These are phyloP conservation scores for Piezodorus guildinii DNA, from an alignment of 1,140 invertebrate genomes.

Conservation along the genomic window DNA sequence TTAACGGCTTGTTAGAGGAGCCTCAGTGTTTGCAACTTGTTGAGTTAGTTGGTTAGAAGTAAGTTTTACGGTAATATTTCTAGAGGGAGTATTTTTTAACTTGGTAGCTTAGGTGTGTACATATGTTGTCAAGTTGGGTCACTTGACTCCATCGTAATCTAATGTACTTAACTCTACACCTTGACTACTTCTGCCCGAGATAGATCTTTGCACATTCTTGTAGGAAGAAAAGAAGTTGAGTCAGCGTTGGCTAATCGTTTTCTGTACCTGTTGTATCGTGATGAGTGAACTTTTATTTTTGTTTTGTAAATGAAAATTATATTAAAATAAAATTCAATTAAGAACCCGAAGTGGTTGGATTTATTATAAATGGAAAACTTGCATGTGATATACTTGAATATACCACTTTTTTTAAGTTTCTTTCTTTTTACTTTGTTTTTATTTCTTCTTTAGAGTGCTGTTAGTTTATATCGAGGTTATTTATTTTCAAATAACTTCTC, in stretches of 20 bases:
- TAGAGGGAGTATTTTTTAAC: conserved; percentile 3
- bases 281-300: neutral
- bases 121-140: neutral
- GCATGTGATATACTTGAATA: conserved; percentile 1
- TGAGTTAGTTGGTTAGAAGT: conserved; percentile 2
- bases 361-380: neutral
- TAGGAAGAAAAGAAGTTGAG: neutral
- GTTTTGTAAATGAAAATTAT: neutral
- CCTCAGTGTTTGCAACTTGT: neutral
- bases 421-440: neutral
- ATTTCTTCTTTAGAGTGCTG: neutral
- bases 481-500: too few relatives aligned
- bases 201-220: neutral
- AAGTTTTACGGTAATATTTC: neutral
- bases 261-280: conserved; percentile 8
- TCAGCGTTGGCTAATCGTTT: conserved; percentile 7
- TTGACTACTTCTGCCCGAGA: conserved; percentile 1
- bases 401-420: conserved; percentile 1
- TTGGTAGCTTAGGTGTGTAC: neutral
- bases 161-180: conserved; percentile 8
- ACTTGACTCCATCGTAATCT: neutral
- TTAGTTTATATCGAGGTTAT: neutral
- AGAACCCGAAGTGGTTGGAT: neutral
- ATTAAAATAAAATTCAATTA: neutral
- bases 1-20: neutral